Conservation (phyloP, 2,797 vertebrate genomes). For the Enteromius viviparus region DNA sequence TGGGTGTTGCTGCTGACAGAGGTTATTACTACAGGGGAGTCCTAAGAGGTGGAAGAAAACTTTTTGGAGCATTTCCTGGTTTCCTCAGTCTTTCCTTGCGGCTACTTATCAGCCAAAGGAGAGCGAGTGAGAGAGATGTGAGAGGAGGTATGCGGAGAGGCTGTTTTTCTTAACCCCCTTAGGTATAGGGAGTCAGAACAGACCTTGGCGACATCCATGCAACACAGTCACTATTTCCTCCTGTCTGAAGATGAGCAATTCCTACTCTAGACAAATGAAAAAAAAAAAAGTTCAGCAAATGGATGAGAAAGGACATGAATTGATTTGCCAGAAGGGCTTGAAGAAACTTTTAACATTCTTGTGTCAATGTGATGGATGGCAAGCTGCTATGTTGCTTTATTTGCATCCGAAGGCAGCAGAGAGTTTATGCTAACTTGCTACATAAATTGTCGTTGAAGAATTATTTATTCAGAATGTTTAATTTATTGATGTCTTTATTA, state of each 20-base stretch:
- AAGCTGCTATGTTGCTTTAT: not conserved
- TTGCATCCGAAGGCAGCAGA: not conserved
- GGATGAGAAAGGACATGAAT: conserved; percentile 36
- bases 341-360: conserved; percentile 12
- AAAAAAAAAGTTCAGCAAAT: conserved; percentile 3
- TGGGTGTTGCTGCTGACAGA: conserved; percentile 58
- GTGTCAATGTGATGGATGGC: not conserved
- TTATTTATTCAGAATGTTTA: not conserved
- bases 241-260: conserved; percentile 37
- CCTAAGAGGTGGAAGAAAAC: conserved; percentile 42
- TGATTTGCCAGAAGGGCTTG: conserved; percentile 11
- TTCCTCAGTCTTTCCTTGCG: conserved; percentile 33
- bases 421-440: not conserved
- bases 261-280: conserved; percentile 12
- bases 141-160: conserved; percentile 56
- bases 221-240: conserved; percentile 40
- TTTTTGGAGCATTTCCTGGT: conserved; percentile 47
- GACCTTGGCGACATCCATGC: conserved; percentile 20
- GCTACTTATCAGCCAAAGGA: conserved; percentile 33
- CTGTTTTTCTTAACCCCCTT: conserved; percentile 61
- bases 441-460: not conserved
- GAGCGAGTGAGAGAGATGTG: conserved; percentile 36
- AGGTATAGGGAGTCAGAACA: conserved; percentile 62
- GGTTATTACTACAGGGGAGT: conserved; percentile 51
- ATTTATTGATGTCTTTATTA: not conserved